Conservation (phyloP, 2,888 invertebrate species). For the Andrena camellia region DNA sequence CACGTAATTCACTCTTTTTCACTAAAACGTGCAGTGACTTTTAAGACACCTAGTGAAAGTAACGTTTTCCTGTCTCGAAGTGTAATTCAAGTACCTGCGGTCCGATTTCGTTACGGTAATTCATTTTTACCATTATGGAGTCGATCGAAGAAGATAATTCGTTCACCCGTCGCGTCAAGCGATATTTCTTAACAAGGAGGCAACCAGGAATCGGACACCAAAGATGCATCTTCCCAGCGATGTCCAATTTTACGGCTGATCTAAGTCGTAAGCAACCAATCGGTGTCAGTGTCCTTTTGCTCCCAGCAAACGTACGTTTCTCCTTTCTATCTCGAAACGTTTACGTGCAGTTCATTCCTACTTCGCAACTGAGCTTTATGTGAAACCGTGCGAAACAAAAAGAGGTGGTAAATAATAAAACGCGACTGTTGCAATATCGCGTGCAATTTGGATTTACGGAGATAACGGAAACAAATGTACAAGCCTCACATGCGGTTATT, state of each 20-base stretch:
- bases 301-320: slow-evolving; percentile 12
- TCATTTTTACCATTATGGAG: slow-evolving; percentile 46
- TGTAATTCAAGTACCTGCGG: slow-evolving; percentile 1
- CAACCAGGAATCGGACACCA: slow-evolving; percentile 51
- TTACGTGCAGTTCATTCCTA: slow-evolving; percentile 6
- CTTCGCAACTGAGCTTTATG: slow-evolving; percentile 15
- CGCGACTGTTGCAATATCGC: slow-evolving; percentile 8
- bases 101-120: slow-evolving; percentile 24
- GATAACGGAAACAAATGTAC: slow-evolving; percentile 25
- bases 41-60: not conserved
- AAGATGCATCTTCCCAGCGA: slow-evolving; percentile 63
- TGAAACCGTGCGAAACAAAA: slow-evolving; percentile 7
- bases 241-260: slow-evolving; percentile 77
- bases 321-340: slow-evolving; percentile 31
- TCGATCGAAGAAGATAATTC: slow-evolving; percentile 41
- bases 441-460: not conserved
- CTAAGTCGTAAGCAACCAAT: slow-evolving; percentile 62
- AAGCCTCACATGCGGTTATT: not conserved
- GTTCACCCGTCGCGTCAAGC: slow-evolving; percentile 34
- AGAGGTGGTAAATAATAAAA: slow-evolving; percentile 35
- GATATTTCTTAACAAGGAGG: slow-evolving; percentile 40
- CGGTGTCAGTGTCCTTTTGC: slow-evolving; percentile 41
- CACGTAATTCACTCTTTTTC: not conserved
- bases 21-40: not conserved
- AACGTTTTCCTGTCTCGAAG: not conserved